Conservation (phyloP, 2,797 vertebrate genomes). For the Alauda arvensis region DNA sequence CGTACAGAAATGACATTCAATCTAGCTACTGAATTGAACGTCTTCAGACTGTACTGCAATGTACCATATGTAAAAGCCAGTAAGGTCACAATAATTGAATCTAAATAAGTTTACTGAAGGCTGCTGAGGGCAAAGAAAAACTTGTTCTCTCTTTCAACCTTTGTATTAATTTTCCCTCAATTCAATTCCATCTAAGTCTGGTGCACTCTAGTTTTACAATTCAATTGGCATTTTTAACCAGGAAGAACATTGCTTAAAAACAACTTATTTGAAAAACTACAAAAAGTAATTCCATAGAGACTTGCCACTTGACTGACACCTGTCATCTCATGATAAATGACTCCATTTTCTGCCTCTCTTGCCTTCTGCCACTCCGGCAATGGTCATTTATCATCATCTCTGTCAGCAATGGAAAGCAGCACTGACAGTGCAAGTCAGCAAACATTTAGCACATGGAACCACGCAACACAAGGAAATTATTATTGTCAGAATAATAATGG, state of each 20-base stretch:
- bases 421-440: conserved; percentile 99
- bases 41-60: conserved; percentile 63
- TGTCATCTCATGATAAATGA: conserved; percentile 99
- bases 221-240: conserved; percentile 86
- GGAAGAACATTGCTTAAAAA: conserved; percentile 92
- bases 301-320: conserved; percentile 97
- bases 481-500: conserved; percentile 99
- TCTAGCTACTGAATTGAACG: conserved; percentile 56
- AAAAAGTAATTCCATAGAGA: conserved; percentile 94
- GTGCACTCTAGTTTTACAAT: conserved; percentile 81
- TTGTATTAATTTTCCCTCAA: conserved; percentile 80
- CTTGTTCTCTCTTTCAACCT: conserved; percentile 79
- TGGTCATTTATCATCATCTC: conserved; percentile 99
- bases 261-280: conserved; percentile 97
- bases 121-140: conserved; percentile 80
- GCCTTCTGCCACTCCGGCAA: conserved; percentile 97
- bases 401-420: conserved; percentile 97
- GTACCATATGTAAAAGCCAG: conserved; percentile 76
- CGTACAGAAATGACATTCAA: conserved; percentile 59
- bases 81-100: conserved; percentile 87
- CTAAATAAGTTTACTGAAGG: conserved; percentile 87
- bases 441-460: conserved; percentile 99
- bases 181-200: conserved; percentile 84
- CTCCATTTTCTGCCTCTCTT: conserved; percentile 99
- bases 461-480: conserved; percentile 99